Base-by-base conservation (phyloP, 2,888 invertebrate species). In the Hydroisotoma schaefferi region DNA sequence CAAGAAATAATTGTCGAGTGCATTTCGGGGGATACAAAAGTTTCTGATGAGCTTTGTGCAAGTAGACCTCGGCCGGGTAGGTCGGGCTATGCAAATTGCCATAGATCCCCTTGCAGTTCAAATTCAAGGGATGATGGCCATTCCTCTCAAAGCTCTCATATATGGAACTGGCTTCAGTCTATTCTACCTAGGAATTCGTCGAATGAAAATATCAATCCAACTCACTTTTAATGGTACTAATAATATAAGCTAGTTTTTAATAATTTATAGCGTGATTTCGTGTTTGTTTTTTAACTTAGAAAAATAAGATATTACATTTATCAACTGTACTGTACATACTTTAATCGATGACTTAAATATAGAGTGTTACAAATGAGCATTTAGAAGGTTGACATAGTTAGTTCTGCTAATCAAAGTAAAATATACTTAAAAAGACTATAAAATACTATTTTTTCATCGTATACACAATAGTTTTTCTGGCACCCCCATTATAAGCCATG, bases 1-100 rank as follows among this genome's bases (percentile, higher is more conserved):
- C 69, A 68, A 61, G 69, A 72, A 61, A 55, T 63, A 0, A 65
- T 72, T 15, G 72, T 72, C 1, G 63, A 72, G 44, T 72, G 72
- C 38, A 59, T 69, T 2, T 70, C 70, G 4, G 71, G 68, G 1
- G 67, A 67, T 25, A 67, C 68, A 2, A 60, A 68, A 2, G 72
- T 72, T 0, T 54, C 47, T 23, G 72, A 70, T 43, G 33, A 56
- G n/a, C 51, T 67, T 8, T 72, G 72, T 47, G 53, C 48, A 58
- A 58, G 59, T 5, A 46, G 64, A 43, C 61, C 53, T 12, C 63
- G 68, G n/a, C 72, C 72, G 10, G 70, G 70, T 20, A 40, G 48
- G 37, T 68, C 70, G 1, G 69, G 69, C 8, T 70, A 70, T 55
- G 37, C 54, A 1, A 59, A 61, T 47, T 71, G 71, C 48, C 29